Evolutionary conservation across 2,113 vertebrate species (phyloP).

Genomic region (Notothenia rossii): DNA sequence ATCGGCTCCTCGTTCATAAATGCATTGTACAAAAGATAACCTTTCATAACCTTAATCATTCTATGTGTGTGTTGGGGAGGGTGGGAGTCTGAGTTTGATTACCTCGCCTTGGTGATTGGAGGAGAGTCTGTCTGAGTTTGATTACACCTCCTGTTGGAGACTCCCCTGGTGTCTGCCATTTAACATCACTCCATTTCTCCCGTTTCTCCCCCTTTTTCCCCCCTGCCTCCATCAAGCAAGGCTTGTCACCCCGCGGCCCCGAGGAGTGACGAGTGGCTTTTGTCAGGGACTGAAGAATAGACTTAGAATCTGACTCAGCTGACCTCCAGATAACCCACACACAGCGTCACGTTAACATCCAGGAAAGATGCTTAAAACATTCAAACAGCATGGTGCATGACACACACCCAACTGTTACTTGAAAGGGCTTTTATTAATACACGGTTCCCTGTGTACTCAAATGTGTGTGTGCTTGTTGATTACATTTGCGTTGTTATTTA

Average conservation of each 20-base stretch:
- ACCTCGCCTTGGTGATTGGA: conserved; percentile 53
- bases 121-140: conserved; percentile 57
- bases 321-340: conserved; percentile 32
- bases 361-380: not conserved
- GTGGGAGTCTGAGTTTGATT: conserved; percentile 64
- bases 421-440: conserved; percentile 18
- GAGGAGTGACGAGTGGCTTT: conserved; percentile 43
- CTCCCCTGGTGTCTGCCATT: conserved; percentile 40
- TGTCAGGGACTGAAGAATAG: conserved; percentile 40
- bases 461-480: conserved; percentile 5
- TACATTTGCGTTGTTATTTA: conserved; percentile 39
- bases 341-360: not conserved
- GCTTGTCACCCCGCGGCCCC: conserved; percentile 30
- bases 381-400: conserved; percentile 15
- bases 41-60: conserved; percentile 52
- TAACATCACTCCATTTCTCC: conserved; percentile 30
- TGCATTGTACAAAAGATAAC: conserved; percentile 15
- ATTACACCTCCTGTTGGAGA: conserved; percentile 53
- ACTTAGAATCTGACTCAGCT: conserved; percentile 42
- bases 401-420: conserved; percentile 4
- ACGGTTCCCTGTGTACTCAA: not conserved
- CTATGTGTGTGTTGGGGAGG: conserved; percentile 24
- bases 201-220: conserved; percentile 15
- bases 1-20: conserved; percentile 8
- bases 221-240: conserved; percentile 1